Percentiles rank a stretch among this genome's conserved stretches.
Evolutionary conservation across 2,888 invertebrate species (phyloP).

Genomic region (Leptothorax acervorum): DNA sequence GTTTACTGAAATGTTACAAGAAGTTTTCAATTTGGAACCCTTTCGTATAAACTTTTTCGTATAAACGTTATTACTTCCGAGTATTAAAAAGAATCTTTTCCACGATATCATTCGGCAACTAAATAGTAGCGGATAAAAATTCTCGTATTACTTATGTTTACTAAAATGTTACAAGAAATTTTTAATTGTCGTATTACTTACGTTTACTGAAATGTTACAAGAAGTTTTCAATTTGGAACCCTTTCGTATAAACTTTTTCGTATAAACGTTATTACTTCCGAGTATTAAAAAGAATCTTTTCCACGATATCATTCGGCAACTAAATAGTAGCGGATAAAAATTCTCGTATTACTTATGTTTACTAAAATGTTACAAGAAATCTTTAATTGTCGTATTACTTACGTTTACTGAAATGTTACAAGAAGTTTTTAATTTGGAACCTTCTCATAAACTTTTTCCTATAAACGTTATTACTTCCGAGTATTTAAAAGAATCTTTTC

Average conservation of each 20-base stretch:
- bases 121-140: background rate
- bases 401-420: no score
- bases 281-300: background rate
- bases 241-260: background rate
- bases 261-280: background rate
- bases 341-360: background rate
- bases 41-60: background rate
- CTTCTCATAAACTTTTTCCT: no score
- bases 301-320: background rate
- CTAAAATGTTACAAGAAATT: background rate
- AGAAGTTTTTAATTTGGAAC: no score
- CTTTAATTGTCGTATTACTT: no score
- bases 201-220: background rate
- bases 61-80: background rate
- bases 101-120: background rate
- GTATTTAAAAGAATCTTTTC: background rate
- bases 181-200: background rate
- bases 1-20: background rate
- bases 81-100: background rate
- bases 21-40: background rate
- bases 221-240: background rate
- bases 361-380: no score
- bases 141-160: background rate
- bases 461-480: background rate
- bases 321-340: slow-evolving; percentile 13